Percentiles rank a stretch among this genome's conserved stretches.
phyloP scores from a whole-genome alignment of 2,113 vertebrate genomes.

The Eublepharis macularius region DNA sequence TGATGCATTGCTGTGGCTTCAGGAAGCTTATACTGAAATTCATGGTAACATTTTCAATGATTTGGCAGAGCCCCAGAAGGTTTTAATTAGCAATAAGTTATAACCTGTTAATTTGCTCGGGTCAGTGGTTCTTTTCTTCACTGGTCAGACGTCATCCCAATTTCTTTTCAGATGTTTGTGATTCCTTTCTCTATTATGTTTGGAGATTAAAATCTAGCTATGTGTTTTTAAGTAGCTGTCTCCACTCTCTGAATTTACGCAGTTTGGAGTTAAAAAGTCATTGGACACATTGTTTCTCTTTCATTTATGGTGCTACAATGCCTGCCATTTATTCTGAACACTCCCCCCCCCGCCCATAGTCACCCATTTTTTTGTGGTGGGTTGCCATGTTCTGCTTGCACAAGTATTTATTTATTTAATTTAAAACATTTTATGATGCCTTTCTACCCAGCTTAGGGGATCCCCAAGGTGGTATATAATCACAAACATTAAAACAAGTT shows the following conservation, averaged over 20 bases:
- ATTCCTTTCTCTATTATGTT: conserved; percentile 17
- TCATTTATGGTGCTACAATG: not conserved
- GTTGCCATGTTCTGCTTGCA: not conserved
- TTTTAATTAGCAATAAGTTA: not conserved
- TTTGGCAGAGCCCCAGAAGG: not conserved
- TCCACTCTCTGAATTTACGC: not conserved
- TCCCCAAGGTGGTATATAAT: no score
- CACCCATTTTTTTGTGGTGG: not conserved
- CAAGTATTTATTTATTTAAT: no score
- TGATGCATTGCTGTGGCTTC: not conserved
- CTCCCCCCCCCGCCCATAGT: not conserved
- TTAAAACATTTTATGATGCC: no score
- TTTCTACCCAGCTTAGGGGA: no score
- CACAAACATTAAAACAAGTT: no score
- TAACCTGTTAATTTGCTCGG: not conserved
- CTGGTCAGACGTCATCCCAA: conserved; percentile 2
- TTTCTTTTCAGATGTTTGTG: conserved; percentile 8
- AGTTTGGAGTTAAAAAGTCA: not conserved
- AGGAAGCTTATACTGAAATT: not conserved
- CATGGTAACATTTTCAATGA: not conserved
- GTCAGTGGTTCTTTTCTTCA: not conserved
- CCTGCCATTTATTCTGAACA: not conserved
- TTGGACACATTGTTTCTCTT: not conserved
- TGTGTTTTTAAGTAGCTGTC: conserved; percentile 2
- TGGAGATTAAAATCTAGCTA: conserved; percentile 9